Evolutionary conservation across 2,888 invertebrate genomes (phyloP), one percentile per base, ranked within the genome.

Genomic region (Ophion ellenae): DNA sequence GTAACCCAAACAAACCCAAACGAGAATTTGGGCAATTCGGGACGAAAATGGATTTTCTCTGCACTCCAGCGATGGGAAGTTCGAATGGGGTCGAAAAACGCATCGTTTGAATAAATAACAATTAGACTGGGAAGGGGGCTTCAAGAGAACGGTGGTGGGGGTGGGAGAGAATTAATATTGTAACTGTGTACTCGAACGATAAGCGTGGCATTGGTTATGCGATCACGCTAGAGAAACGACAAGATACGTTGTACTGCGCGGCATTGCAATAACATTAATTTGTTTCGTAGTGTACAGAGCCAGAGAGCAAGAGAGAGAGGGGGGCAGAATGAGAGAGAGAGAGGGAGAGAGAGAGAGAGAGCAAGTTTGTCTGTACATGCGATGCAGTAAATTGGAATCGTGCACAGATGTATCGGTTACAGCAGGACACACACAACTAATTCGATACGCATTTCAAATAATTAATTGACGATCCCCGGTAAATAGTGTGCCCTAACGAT

Each of bases 381-480:
- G 66, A 67, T 80, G 81, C 89, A 89, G 90, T 92, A 92, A 93
- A 93, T 93, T 91, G 90, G 90, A 91, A 89, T 91, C 91, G 91
- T 82, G 81, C 78, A 81, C 84, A 91, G 92, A 91, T 90, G 90
- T 92, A 92, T 93, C 91, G 91, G 91, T 92, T 91, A 90, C 90
- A 88, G 53, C 53, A 53, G 91, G 90, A 87, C 86, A 82, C 85
- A 86, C 87, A 87, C 86, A 86, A 90, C 91, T 93, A 92, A 93
- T 92, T 91, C 91, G 90, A 92, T 89, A 85, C 87, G 88, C 90
- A 90, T 91, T 93, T 90, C 89, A 89, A 89, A 88, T 91, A 91
- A 93, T 93, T 92, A 92, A 92, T 91, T 91, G 92, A 90, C 90
- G 91, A 91, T 91, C 87, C 88, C 87, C 81, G 85, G 79, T 89